These are phyloP conservation scores for Premnoplex brunnescens DNA, from an alignment of 2,797 vertebrate species.

Conservation along the genomic window DNA sequence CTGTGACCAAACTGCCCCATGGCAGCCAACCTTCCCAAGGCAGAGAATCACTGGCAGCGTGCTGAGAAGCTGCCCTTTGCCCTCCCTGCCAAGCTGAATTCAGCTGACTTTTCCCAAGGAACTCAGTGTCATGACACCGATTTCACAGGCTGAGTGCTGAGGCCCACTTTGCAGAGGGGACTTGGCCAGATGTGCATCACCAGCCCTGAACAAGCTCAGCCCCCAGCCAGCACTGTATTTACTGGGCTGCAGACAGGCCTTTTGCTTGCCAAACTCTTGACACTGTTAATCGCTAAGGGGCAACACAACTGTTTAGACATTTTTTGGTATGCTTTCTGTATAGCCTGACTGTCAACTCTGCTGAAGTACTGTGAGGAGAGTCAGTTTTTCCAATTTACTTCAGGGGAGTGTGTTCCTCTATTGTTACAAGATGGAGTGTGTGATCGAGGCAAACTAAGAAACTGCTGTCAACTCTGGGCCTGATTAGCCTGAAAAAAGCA, in stretches of 20 bases:
- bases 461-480: background rate
- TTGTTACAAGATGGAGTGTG: background rate
- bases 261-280: background rate
- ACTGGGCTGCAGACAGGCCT: background rate
- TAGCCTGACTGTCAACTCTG: background rate
- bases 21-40: accelerated
- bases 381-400: background rate
- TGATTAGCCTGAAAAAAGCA: background rate
- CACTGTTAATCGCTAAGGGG: background rate
- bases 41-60: background rate
- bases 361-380: background rate
- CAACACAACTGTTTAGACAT: background rate
- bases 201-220: background rate
- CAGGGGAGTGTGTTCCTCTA: background rate
- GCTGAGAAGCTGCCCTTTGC: background rate
- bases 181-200: accelerated
- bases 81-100: background rate
- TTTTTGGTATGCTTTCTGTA: background rate
- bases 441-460: background rate
- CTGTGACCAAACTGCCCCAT: background rate
- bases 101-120: background rate
- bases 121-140: background rate
- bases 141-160: background rate
- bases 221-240: background rate
- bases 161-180: background rate